A percentile compares a stretch with the other conserved stretches of the same genome.
These are phyloP conservation scores for Laodelphax striatellus DNA, from an alignment of 1,140 invertebrate genomes.

Conservation along the genomic window DNA sequence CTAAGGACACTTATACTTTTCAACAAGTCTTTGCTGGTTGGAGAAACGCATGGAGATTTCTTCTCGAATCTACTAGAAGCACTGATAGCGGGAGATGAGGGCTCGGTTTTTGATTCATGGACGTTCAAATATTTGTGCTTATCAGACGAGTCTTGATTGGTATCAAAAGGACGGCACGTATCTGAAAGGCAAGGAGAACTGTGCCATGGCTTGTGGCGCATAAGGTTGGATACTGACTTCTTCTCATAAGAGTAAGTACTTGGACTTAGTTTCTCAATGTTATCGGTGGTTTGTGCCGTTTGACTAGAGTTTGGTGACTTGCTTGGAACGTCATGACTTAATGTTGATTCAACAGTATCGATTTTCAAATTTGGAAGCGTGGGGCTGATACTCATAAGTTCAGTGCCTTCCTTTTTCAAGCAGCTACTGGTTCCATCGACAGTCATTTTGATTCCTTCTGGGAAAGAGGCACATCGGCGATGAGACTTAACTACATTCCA, in stretches of 20 bases:
- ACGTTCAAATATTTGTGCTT: no score
- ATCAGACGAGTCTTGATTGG: no score
- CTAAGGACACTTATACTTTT: conserved; percentile 21
- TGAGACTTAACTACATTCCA: conserved; percentile 28
- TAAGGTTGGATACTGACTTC: no score
- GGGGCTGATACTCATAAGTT: conserved; percentile 1
- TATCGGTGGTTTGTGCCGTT: no score
- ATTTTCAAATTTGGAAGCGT: not conserved
- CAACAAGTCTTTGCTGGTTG: no score
- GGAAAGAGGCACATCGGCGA: conserved; percentile 34
- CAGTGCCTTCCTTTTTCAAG: not conserved
- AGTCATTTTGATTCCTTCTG: conserved; percentile 25
- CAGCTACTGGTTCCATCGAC: not conserved
- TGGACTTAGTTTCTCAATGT: no score
- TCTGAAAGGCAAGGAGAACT: conserved; percentile 1
- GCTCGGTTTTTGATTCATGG: conserved; percentile 1
- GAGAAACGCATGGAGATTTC: conserved; percentile 17
- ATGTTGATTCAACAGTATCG: conserved; percentile 4
- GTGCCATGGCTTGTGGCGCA: conserved; percentile 1
- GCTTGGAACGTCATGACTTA: not conserved
- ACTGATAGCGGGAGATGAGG: conserved; percentile 2
- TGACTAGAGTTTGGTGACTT: no score
- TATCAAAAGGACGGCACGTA: not conserved
- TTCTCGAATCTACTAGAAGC: conserved; percentile 16
- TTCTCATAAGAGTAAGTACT: no score